Evolutionary conservation across 1,140 invertebrate species (phyloP), one percentile per base, ranked within the genome.

Genomic region (Heliconius melpomene): DNA sequence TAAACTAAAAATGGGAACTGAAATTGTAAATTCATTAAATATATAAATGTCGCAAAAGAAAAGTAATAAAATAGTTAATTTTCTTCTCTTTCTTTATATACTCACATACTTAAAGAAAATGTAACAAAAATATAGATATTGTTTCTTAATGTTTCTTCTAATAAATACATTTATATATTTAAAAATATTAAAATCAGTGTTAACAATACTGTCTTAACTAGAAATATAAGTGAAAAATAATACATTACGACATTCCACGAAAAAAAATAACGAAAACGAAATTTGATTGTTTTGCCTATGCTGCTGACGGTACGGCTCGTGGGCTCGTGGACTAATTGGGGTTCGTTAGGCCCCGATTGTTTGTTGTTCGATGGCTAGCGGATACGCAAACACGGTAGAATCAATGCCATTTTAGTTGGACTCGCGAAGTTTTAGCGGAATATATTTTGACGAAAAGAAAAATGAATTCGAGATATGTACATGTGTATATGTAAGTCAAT

Each of bases 271-370:
- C 5, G 0, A 72, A 72, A 72, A 72, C 13, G 7, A 16, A 71
- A 29, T 71, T 71, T 71, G 26, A 71, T 60, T 66, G 11, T 29
- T 66, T 26, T n/a, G 23, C 26, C 20, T 75, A n/a, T 80, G 77
- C 36, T 74, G 74, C 79, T 73, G 71, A 80, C 75, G 13, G 74
- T 50, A 57, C 60, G n/a, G 50, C 71, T 38, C 74, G 79, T 78
- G 57, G 78, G 40, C 54, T 29, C 23, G 60, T 66, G 36, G 72
- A 57, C 84, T 91, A 91, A 90, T 91, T 91, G 89, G 88, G 83
- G 84, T 89, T 91, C 89, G 88, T 91, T 90, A 90, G 85, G 72
- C 79, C 73, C 50, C 83, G 74, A 87, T 91, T 90, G 89, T 90
- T 87, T 89, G 76, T 66, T 78, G 77, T 81, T 74, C 46, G 76